Percentiles rank a stretch among this genome's conserved stretches.
phyloP scores from a whole-genome alignment of 2,888 invertebrate species.

The Incurvaria masculella region DNA sequence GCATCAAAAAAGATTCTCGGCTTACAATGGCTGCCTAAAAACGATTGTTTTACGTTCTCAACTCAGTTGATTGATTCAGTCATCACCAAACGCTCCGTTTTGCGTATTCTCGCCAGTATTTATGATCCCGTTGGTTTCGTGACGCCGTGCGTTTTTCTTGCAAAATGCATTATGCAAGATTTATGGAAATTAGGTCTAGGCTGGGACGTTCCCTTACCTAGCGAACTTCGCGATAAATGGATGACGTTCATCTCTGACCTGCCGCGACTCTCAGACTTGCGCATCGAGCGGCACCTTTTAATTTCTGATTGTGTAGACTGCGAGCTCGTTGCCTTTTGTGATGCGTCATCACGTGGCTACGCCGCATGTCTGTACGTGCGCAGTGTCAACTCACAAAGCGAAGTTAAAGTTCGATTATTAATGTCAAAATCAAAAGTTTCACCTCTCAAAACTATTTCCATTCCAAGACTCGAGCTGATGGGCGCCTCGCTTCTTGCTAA shows the following conservation, averaged over 20 bases:
- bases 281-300: not conserved
- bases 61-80: not conserved
- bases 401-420: slow-evolving; percentile 8
- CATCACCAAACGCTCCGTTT: not conserved
- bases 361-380: not conserved
- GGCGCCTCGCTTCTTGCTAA: slow-evolving; percentile 7
- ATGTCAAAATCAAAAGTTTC: slow-evolving; percentile 12
- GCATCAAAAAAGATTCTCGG: slow-evolving; percentile 13
- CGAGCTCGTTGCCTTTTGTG: not conserved
- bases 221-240: not conserved
- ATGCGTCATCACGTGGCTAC: not conserved
- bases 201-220: slow-evolving; percentile 7
- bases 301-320: not conserved
- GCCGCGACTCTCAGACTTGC: not conserved
- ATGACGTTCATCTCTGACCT: not conserved
- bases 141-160: slow-evolving; percentile 5
- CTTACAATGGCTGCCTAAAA: slow-evolving; percentile 12
- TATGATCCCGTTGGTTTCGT: not conserved
- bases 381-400: not conserved
- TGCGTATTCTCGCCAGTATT: not conserved
- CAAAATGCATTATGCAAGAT: slow-evolving; percentile 10
- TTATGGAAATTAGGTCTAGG: slow-evolving; percentile 8
- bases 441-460: slow-evolving; percentile 9
- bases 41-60: slow-evolving; percentile 5
- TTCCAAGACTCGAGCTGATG: slow-evolving; percentile 12